A percentile compares a stretch with the other conserved stretches of the same genome.
Conservation (phyloP, 2,888 invertebrate genomes). For the Kryphioiulus occultus region DNA sequence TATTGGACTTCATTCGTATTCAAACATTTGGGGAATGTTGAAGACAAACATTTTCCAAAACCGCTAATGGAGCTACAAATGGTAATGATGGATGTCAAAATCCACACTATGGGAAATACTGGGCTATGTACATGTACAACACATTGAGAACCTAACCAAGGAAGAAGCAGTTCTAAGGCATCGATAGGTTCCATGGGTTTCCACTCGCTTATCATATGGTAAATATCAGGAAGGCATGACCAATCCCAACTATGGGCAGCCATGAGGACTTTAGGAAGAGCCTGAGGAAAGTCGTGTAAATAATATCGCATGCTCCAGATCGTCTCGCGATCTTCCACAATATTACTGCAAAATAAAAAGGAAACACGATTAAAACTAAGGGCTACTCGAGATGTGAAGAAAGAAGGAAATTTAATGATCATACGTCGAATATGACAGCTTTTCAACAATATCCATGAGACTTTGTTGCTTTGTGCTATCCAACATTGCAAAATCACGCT, state of each 20-base stretch:
- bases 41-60: too few relatives aligned
- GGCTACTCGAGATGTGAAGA: neutral
- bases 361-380: neutral
- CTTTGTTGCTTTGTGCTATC: conserved; percentile 74
- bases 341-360: conserved; percentile 56
- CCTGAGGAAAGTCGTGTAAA: conserved; percentile 81
- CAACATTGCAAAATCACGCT: conserved; percentile 60
- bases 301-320: conserved; percentile 95
- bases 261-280: conserved; percentile 77
- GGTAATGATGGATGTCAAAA: neutral
- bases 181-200: conserved; percentile 81
- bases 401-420: neutral
- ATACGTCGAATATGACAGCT: neutral
- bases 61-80: too few relatives aligned
- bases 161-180: conserved; percentile 89
- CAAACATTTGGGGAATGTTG: too few relatives aligned
- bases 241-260: conserved; percentile 93
- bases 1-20: too few relatives aligned
- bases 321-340: conserved; percentile 66
- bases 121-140: too few relatives aligned
- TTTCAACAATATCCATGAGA: conserved; percentile 46
- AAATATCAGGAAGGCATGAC: conserved; percentile 83
- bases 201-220: conserved; percentile 89
- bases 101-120: too few relatives aligned
- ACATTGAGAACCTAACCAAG: conserved; percentile 81